These are phyloP conservation scores for Semotilus atromaculatus DNA, from an alignment of 2,797 vertebrate species.

Conservation along the genomic window DNA sequence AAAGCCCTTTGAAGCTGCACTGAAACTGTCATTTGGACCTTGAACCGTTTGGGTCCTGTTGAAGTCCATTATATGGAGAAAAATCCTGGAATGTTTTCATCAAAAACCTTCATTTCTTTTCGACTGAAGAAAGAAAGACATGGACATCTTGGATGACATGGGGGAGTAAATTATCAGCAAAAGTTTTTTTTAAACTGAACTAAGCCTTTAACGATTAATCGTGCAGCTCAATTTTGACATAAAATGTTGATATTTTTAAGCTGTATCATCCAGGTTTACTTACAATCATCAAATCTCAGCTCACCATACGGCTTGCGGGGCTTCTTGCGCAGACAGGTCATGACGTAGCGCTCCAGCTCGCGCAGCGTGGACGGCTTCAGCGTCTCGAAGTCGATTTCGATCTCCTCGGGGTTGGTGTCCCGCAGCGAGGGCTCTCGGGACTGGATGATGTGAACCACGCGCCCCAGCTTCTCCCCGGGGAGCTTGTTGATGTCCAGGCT, in stretches of 20 bases:
- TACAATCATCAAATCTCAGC: neutral
- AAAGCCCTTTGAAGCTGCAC: too few relatives aligned
- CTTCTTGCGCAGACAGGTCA: conserved; percentile 92
- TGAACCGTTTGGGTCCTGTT: too few relatives aligned
- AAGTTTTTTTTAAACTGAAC: too few relatives aligned
- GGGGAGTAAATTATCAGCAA: too few relatives aligned
- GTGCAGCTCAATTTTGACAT: neutral
- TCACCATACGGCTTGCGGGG: conserved; percentile 88
- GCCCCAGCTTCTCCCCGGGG: conserved; percentile 91
- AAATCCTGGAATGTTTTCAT: too few relatives aligned
- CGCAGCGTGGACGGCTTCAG: conserved; percentile 92
- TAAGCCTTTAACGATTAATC: neutral
- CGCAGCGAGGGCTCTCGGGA: conserved; percentile 89
- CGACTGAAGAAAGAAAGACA: too few relatives aligned
- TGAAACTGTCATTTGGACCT: too few relatives aligned
- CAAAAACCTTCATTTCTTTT: too few relatives aligned
- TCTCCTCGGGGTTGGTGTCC: conserved; percentile 95
- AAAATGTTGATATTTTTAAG: neutral
- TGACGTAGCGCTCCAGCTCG: conserved; percentile 92
- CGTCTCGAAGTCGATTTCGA: conserved; percentile 94
- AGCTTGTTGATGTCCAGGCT: conserved; percentile 95
- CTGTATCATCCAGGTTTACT: neutral
- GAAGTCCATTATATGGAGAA: too few relatives aligned
- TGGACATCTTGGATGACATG: too few relatives aligned
- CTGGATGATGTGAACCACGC: conserved; percentile 95